A percentile compares a stretch with the other conserved stretches of the same genome.
These are phyloP conservation scores for Nomada fabriciana DNA, from an alignment of 2,888 invertebrate species.

Conservation along the genomic window DNA sequence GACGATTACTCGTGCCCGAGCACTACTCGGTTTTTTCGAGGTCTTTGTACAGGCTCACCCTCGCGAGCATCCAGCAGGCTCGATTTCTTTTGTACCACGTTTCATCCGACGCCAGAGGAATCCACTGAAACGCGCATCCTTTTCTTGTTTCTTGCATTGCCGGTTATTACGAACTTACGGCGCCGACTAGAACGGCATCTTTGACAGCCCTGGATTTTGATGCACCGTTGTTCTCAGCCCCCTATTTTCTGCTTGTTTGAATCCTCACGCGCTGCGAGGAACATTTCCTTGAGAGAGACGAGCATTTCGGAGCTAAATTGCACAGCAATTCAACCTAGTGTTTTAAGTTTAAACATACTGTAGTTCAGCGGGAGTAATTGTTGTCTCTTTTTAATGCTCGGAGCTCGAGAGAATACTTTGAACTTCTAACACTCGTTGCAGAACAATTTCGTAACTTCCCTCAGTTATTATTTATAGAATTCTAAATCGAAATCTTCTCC, in stretches of 20 bases:
- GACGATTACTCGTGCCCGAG: constrained; percentile 60
- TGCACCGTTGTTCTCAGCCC: neutral
- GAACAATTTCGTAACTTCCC: too few species aligned
- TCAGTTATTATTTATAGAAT: too few species aligned
- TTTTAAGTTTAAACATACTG: too few species aligned
- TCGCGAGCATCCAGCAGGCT: constrained; percentile 50
- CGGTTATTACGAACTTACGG: constrained; percentile 11
- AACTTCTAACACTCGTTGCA: too few species aligned
- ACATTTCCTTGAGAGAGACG: too few species aligned
- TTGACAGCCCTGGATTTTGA: constrained; percentile 10
- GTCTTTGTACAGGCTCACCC: constrained; percentile 59
- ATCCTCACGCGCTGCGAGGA: neutral
- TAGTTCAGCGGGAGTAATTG: too few species aligned
- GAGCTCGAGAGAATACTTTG: too few species aligned
- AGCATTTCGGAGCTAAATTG: too few species aligned
- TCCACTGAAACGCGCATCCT: constrained; percentile 21
- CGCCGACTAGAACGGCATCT: neutral
- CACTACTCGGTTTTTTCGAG: constrained; percentile 51
- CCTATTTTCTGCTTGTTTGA: neutral
- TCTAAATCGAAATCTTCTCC: too few species aligned
- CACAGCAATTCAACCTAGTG: too few species aligned
- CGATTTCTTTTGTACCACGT: constrained; percentile 61
- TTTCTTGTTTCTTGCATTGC: neutral
- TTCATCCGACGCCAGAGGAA: constrained; percentile 48
- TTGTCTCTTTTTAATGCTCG: too few species aligned